Evolutionary conservation across 2,888 invertebrate genomes (phyloP), one percentile per base, ranked within the genome.

Genomic region (Caenorhabditis sinica): DNA sequence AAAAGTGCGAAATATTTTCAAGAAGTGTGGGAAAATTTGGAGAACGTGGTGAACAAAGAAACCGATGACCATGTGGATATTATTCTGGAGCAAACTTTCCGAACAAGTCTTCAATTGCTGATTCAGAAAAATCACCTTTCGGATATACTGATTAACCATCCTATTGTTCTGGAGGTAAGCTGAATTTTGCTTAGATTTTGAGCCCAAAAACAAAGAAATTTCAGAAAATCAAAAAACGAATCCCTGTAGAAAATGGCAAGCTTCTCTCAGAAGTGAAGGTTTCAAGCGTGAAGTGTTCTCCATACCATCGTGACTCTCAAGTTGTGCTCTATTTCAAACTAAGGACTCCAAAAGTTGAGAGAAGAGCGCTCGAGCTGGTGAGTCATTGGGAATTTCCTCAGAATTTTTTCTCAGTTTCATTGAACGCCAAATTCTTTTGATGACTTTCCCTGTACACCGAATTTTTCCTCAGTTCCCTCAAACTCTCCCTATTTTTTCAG

Each of bases 91-190:
- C 63, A 79, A 17, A 72, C 72, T 15, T 23, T 79, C 5, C 53
- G 79, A 13, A 63, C 43, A 6, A 79, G 71, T 36, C 25, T 79
- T 11, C 79, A 79, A 33, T n/a, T 79, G 23, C 30, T 79, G 8
- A 30, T 51, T 6, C 20, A 65, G 6, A 56, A 51, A 23, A 56
- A 33, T 20, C n/a, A 53, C 8, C 8, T 77, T 11, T 56, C 79
- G 0, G 79, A 79, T 6, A 60, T 79, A 15, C 15, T 79, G n/a
- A 56, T 79, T 17, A 36, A 79, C n/a, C 20, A 72, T 8, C 79
- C 79, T 17, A 45, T 8, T 25, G 25, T 79, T 40, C 2, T 56
- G 1, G 49, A 68, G 23, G 65, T 74, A 13, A 51, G 63, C 40
- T 36, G 33, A 36, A 33, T 8, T 36, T 6, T 4, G 6, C 11